Evolutionary conservation across 2,888 invertebrate genomes (phyloP), one percentile per base, ranked within the genome.

Genomic region (Pedicia rivosa): DNA sequence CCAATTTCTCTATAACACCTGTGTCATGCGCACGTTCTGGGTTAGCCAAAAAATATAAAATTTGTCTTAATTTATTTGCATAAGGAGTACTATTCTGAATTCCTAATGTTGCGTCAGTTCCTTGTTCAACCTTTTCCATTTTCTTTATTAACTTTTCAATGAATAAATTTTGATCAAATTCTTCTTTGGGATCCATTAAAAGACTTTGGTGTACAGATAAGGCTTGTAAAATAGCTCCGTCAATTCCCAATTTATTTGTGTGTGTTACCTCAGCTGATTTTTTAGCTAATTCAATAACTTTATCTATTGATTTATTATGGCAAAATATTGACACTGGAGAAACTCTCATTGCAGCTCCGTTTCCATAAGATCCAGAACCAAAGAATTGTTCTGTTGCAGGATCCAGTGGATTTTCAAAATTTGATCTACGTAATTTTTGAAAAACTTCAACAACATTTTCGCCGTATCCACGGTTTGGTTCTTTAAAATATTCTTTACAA

Each of bases 281-380:
- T 39, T 48, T 61, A 0, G 67, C 66, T 16, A 64, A 56, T 16
- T 70, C 59, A 10, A 72, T 43, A 50, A 74, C 57, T 19, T 49
- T 49, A 31, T 65, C 50, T 38, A 63, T n/a, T 3, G 42, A 25
- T 26, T 45, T 43, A 14, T 44, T 57, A 40, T 66, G 59, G 44
- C 62, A 70, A 53, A 69, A 78, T 30, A 82, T 54, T 1, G 75
- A 68, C 27, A 77, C 56, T 2, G 81, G 81, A 15, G 74, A 59
- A 17, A 78, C 63, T 47, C 81, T 62, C 80, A 82, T 81, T 1
- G 78, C 78, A 30, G 74, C 78, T 2, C 81, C 81, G 57, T 81
- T 82, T n/a, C 81, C 82, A 57, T 66, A 78, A 2, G 79, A 80
- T 2, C 82, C 81, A 28, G 49, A 46, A 4, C 80, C 78, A 46